Evolutionary conservation across 1,140 invertebrate species (phyloP), one percentile per base, ranked within the genome.

Genomic region (Thaumatotibia leucotreta): DNA sequence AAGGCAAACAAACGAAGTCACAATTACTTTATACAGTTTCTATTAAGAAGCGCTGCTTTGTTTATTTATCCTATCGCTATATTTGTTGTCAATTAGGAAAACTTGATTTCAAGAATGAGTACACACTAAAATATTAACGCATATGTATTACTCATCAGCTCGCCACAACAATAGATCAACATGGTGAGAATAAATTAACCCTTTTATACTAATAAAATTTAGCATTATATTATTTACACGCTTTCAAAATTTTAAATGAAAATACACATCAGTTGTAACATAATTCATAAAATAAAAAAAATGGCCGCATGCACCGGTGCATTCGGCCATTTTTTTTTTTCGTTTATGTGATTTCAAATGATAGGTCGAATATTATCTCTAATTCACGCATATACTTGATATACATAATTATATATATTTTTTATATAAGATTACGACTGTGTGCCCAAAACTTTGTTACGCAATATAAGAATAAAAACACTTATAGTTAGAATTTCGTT

Each of bases 121-220:
- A 39, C 35, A 39, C 5, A 39, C 35, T 39, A 14, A 45, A 45
- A 45, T 45, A 45, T 20, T 45, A 45, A 45, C n/a, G 14, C 52
- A 14, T 58, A 29, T 58, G 22, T 29, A 29, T 58, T 29, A 29
- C 52, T 58, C 24, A 58, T 58, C n/a, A 58, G 52, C 52, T 58
- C 52, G 52, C 52, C 52, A 58, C 52, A 58, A 29, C 52, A 27
- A 29, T 58, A 11, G 39, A 49, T 29, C 14, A 58, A 29, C 27
- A 58, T 58, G 22, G 31, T 52, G 49, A 52, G 49, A 65, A 65
- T 29, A 31, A 14, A 31, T 20, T 50, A 65, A 17, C 29, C 20
- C 64, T 32, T 31, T 58, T 23, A 10, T 4, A 11, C n/a, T 45
- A 35, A 14, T 29, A 31, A 17, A 24, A 24, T 8, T 24, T 22